Conservation (phyloP, 92 coral and sea anemone genomes). For the Zoanthus solanderi region DNA sequence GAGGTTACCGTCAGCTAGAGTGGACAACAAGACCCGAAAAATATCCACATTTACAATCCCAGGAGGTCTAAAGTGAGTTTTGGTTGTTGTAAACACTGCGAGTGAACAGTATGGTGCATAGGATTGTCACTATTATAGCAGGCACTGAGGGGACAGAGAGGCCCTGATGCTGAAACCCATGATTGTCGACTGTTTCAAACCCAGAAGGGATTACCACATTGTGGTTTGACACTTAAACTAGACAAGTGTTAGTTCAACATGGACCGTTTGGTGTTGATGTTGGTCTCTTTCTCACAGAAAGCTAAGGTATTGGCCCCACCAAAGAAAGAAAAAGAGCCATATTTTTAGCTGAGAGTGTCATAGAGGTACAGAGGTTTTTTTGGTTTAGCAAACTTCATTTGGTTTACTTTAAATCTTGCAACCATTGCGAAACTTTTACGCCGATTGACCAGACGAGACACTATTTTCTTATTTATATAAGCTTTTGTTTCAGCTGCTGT, state of each 20-base stretch:
- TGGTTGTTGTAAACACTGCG: background rate
- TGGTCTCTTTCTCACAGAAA: slow-evolving; percentile 17
- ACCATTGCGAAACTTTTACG: background rate
- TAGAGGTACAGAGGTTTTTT: slow-evolving; percentile 25
- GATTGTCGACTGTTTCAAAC: background rate
- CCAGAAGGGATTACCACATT: background rate
- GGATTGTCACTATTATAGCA: background rate
- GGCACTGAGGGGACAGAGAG: background rate
- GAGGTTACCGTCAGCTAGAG: background rate
- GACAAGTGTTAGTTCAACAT: slow-evolving; percentile 35
- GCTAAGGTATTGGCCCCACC: slow-evolving; percentile 46
- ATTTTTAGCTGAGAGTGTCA: background rate
- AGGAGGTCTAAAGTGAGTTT: background rate
- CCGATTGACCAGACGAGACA: slow-evolving; percentile 19
- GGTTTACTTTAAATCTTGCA: slow-evolving; percentile 1
- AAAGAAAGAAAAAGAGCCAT: slow-evolving; percentile 9
- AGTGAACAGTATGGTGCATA: background rate
- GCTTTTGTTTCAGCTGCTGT: too few relatives aligned
- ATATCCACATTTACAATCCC: background rate
- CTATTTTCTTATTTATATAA: too few relatives aligned
- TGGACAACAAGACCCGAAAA: background rate
- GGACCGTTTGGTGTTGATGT: slow-evolving; percentile 39
- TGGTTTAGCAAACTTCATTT: slow-evolving; percentile 33
- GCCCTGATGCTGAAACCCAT: background rate
- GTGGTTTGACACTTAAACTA: slow-evolving; percentile 22